Evolutionary conservation across 1,140 invertebrate species (phyloP), one percentile per base, ranked within the genome.

Genomic region (Euura saliciscinereae): DNA sequence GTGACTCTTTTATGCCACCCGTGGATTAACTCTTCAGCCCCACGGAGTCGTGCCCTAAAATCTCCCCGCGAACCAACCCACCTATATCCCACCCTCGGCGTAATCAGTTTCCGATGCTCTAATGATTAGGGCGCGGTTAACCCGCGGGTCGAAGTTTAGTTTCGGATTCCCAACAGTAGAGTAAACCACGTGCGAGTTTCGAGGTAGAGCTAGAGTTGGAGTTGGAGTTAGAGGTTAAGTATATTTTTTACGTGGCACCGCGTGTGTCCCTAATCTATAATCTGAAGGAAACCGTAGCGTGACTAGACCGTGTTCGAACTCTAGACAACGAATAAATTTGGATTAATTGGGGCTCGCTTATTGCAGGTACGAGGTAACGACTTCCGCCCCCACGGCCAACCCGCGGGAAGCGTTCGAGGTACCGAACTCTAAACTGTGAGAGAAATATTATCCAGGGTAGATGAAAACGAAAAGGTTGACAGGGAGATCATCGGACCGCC

Each of bases 311-410:
- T 59, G 51, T 59, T 59, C 51, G 51, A 8, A 28, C 51, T 8
- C 8, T 59, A 59, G 51, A 59, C 51, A 59, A 59, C 51, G 51
- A 59, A 59, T 59, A 59, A 59, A 59, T 59, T 59, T 11, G 51
- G 51, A n/a, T n/a, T 59, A 59, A 59, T 59, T 59, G 51, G 51
- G 13, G 51, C 13, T n/a, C 51, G 51, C 51, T 3, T 59, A 59
- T 59, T n/a, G 51, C 51, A 11, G 51, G 3, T 59, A n/a, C 5
- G 51, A n/a, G 51, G 51, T n/a, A 59, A 59, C 51, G 51, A 59
- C 51, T 59, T 59, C 51, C 51, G 51, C 6, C 5, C 8, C 51
- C 51, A 11, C 51, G 51, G 10, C 51, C 8, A 59, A n/a, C 8
- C 51, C 3, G 51, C 3, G 51, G 51, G 51, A 59, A n/a, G 28